Evolutionary conservation across 2,113 vertebrate species (phyloP).

Genomic region (Tympanuchus pallidicinctus): DNA sequence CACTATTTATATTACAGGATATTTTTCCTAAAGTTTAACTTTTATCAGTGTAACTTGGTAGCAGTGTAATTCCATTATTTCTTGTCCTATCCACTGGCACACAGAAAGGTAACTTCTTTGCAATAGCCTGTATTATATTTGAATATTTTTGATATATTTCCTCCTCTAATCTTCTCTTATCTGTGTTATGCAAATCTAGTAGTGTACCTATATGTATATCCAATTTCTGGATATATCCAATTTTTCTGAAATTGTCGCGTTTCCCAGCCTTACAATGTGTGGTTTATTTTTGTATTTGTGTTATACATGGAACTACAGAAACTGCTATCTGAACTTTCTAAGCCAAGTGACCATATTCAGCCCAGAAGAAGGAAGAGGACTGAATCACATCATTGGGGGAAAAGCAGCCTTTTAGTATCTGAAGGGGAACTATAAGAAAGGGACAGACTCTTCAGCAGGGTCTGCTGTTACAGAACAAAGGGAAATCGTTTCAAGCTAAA

Average conservation of each 20-base stretch:
- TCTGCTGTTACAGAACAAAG: neutral
- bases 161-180: neutral
- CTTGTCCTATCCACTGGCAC: neutral
- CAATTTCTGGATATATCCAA: no score
- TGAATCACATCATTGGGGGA: neutral
- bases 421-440: neutral
- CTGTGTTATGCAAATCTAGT: neutral
- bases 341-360: neutral
- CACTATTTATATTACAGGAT: neutral
- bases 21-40: neutral
- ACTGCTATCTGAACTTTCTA: neutral
- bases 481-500: neutral
- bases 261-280: neutral
- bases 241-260: neutral
- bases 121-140: neutral
- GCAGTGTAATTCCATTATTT: neutral
- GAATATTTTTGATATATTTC: neutral
- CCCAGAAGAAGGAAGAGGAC: conserved; percentile 16
- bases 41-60: conserved; percentile 1
- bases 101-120: neutral
- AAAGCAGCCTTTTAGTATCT: neutral
- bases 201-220: neutral
- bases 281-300: neutral
- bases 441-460: neutral
- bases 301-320: neutral